Conservation (phyloP, 2,113 vertebrate species). For the Morone saxatilis region DNA sequence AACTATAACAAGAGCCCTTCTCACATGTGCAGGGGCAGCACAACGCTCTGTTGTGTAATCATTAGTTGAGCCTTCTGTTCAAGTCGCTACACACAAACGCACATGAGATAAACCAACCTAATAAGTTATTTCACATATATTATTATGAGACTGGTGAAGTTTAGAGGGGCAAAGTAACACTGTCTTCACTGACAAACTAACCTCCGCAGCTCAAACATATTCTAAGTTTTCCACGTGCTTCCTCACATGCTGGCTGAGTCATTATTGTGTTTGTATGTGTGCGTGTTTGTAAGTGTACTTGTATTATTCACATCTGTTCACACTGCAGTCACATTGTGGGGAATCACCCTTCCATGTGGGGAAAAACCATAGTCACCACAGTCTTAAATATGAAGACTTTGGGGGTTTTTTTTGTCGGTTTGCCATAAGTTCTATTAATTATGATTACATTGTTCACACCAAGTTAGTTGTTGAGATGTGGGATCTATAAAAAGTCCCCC, state of each 20-base stretch:
- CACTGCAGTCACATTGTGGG: background rate
- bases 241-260: background rate
- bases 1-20: constrained; percentile 36
- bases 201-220: background rate
- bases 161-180: background rate
- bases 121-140: background rate
- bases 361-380: background rate
- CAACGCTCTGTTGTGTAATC: constrained; percentile 34
- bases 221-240: background rate
- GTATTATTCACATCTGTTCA: constrained; percentile 9
- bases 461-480: background rate
- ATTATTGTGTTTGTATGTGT: constrained; percentile 9
- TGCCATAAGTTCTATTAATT: background rate
- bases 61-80: constrained; percentile 14
- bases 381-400: background rate
- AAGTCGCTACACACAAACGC: constrained; percentile 1
- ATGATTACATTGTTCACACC: background rate
- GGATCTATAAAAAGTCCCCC: background rate
- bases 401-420: background rate
- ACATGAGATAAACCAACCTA: constrained; percentile 6
- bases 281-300: background rate
- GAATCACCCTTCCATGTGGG: constrained; percentile 18
- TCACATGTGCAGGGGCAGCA: constrained; percentile 1
- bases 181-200: background rate
- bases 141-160: background rate